Percentiles rank a stretch among this genome's conserved stretches.
These are phyloP conservation scores for Marcusenius ussheri DNA, from an alignment of 2,113 vertebrate genomes.

Conservation along the genomic window DNA sequence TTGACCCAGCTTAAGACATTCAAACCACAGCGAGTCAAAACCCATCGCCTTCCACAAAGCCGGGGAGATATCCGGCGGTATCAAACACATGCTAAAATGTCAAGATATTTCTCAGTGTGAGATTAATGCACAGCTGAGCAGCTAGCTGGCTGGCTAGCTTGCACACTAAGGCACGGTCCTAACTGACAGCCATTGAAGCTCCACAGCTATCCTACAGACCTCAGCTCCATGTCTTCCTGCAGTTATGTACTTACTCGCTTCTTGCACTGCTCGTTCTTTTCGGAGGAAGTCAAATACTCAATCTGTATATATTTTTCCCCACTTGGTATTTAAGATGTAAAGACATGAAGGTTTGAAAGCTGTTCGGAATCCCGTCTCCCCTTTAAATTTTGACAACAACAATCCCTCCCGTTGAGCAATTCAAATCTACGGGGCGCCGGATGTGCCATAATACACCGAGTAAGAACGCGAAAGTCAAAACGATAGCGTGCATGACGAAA, in stretches of 20 bases:
- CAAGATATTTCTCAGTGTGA: not conserved
- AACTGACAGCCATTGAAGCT: slow-evolving; percentile 21
- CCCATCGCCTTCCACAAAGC: not conserved
- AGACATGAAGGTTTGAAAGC: not conserved
- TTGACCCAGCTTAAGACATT: not conserved
- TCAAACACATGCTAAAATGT: not conserved
- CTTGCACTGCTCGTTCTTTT: not conserved
- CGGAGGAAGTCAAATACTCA: not conserved
- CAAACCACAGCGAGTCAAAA: not conserved
- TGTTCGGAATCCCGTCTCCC: not conserved
- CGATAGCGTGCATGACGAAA: not conserved
- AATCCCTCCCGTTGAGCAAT: slow-evolving; percentile 36
- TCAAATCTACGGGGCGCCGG: slow-evolving; percentile 36
- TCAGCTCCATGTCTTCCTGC: not conserved
- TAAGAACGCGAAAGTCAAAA: slow-evolving; percentile 30
- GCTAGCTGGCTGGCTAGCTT: not conserved
- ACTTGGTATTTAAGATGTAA: not conserved
- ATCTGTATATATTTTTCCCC: not conserved
- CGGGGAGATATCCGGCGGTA: not conserved
- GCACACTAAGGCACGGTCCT: not conserved
- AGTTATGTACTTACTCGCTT: slow-evolving; percentile 8
- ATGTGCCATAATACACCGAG: slow-evolving; percentile 21
- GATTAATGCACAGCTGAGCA: not conserved
- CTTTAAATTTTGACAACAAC: slow-evolving; percentile 35
- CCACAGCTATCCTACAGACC: not conserved